phyloP scores from a whole-genome alignment of 92 coral and sea anemone genomes.

The Micromussa lordhowensis region DNA sequence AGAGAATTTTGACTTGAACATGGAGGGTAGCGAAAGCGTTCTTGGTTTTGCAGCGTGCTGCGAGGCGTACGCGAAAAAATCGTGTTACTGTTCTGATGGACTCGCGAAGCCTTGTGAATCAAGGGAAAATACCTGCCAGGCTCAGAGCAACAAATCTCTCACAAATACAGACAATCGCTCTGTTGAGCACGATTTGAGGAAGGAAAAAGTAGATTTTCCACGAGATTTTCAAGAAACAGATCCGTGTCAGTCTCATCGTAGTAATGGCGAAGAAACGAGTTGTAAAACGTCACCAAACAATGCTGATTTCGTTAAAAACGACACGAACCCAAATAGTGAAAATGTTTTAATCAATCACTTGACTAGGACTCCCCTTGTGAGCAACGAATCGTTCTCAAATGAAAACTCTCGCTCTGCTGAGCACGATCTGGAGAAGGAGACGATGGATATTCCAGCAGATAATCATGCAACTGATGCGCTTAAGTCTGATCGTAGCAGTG shows the following conservation, averaged over 20 bases:
- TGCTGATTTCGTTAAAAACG: background rate
- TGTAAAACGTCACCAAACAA: background rate
- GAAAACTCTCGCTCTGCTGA: too few relatives aligned
- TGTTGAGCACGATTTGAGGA: background rate
- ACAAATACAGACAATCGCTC: background rate
- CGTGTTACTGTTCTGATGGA: background rate
- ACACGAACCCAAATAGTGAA: background rate
- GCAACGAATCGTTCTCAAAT: too few relatives aligned
- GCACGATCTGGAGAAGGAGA: too few relatives aligned
- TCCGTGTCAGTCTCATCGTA: background rate
- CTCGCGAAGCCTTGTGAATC: background rate
- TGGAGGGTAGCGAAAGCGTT: background rate
- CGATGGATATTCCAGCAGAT: too few relatives aligned
- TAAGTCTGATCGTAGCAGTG: background rate
- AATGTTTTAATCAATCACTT: constrained; percentile 1
- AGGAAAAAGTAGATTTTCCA: background rate
- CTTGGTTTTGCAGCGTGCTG: background rate
- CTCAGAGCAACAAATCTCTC: background rate
- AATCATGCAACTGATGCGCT: too few relatives aligned
- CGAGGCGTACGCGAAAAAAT: constrained; percentile 2
- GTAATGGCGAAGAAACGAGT: background rate
- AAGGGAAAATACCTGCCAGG: background rate
- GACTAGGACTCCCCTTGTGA: background rate
- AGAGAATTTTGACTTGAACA: background rate
- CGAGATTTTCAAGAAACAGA: background rate